Base-by-base conservation (phyloP, 2,113 vertebrate genomes). In the Microtus ochrogaster region DNA sequence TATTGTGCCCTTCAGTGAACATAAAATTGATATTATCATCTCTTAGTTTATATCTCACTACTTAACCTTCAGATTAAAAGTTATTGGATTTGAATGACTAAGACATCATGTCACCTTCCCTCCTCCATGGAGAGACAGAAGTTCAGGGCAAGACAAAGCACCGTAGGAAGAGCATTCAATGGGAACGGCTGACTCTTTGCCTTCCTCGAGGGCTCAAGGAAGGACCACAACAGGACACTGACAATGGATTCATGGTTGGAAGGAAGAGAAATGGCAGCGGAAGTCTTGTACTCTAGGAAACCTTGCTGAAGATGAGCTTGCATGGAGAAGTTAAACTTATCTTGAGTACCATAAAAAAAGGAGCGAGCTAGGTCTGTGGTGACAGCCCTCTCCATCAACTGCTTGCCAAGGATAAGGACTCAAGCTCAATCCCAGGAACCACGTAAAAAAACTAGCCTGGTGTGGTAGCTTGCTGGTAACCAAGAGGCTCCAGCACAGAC, bases 31-130 rank as follows among this genome's bases (percentile, higher is more conserved):
- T 99, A 99, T 99, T 98, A 99, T 98, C 98, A 90, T 99, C 98
- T 98, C 98, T 98, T 98, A 98, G 98, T 99, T 99, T 99, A 98
- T 98, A 99, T 98, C 98, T 98, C 98, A 98, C 98, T 99, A 98
- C 98, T 98, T 99, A 99, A 99, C 98, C 98, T 99, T 99, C 98
- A 99, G 98, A 98, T 99, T 98, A 99, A 98, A 99, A 99, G 98
- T 98, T 99, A 98, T 98, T 99, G 98, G 98, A 98, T 98, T 98
- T 98, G 98, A 99, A 98, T 99, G 98, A 98, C 98, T 98, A 97
- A 98, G 98, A 98, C 97, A 98, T 97, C 97, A 95, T 98, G 98
- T 98, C 98, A 98, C 98, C 98, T 98, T 98, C 97, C 22, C 9
- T 87, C 97, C 98, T 97, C 84, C 73, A 93, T 12, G 95, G 95